These are phyloP conservation scores for Hydractinia symbiolongicarpus DNA, from an alignment of 30 jellyfish, hydroid and myxozoan species.

Conservation along the genomic window DNA sequence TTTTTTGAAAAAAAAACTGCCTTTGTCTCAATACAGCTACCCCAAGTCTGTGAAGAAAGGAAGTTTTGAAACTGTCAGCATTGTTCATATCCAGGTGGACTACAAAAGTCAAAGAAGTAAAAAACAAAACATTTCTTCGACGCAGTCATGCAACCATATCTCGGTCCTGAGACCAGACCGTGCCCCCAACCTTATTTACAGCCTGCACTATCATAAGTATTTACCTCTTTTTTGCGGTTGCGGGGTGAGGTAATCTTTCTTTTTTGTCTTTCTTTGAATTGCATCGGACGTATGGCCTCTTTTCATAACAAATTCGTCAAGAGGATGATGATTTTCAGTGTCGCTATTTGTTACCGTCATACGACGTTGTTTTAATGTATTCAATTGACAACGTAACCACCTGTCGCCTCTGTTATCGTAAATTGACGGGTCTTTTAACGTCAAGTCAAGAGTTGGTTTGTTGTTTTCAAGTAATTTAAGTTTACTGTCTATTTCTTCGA, in stretches of 20 bases:
- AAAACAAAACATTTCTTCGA: neutral
- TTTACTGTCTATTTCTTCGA: slow-evolving; percentile 34
- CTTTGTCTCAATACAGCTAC: too few relatives aligned
- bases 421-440: slow-evolving; percentile 46
- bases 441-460: slow-evolving; percentile 31
- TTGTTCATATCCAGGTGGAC: too few relatives aligned
- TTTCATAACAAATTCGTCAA: neutral
- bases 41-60: too few relatives aligned
- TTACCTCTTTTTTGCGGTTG: too few relatives aligned
- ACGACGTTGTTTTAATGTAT: slow-evolving; percentile 41
- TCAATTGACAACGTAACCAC: slow-evolving; percentile 75
- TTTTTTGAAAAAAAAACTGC: too few relatives aligned
- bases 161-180: neutral
- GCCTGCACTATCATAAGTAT: too few relatives aligned
- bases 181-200: too few relatives aligned
- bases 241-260: neutral
- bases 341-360: slow-evolving; percentile 2
- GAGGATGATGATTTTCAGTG: slow-evolving; percentile 4
- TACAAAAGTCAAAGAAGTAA: too few relatives aligned
- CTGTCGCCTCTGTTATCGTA: slow-evolving; percentile 63
- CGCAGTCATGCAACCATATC: neutral
- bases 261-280: neutral
- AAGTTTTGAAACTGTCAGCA: too few relatives aligned
- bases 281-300: slow-evolving; percentile 10
- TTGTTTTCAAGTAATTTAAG: slow-evolving; percentile 23